phyloP scores from a whole-genome alignment of 2,797 vertebrate species.

The Smutsia temminckii region DNA sequence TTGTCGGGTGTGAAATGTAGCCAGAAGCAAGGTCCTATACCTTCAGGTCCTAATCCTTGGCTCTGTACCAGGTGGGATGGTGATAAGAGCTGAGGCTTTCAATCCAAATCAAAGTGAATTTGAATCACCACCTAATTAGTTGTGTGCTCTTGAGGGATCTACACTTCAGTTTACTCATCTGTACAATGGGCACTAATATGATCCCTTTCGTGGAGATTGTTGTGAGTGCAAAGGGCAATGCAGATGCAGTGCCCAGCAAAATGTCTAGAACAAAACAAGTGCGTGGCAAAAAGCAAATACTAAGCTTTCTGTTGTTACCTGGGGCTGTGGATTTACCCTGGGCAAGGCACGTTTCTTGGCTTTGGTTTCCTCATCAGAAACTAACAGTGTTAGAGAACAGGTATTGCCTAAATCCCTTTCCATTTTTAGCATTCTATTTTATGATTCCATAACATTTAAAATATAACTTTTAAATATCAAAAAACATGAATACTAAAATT shows the following conservation, averaged over 20 bases:
- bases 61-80: neutral
- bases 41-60: neutral
- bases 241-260: neutral
- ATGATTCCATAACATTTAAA: neutral
- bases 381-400: neutral
- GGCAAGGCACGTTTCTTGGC: neutral
- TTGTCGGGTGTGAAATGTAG: neutral
- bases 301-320: neutral
- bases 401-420: neutral
- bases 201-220: neutral
- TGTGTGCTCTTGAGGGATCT: neutral
- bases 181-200: neutral
- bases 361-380: neutral
- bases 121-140: neutral
- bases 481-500: constrained; percentile 3
- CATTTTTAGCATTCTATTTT: neutral
- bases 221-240: neutral
- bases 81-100: neutral
- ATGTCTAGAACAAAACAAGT: neutral
- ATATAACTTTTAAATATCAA: neutral
- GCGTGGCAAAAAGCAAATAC: neutral
- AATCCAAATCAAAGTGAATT: neutral
- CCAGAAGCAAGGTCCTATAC: neutral
- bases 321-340: neutral
- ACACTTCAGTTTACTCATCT: neutral